Percentiles rank a stretch among this genome's conserved stretches.
Conservation (phyloP, 2,888 invertebrate species). For the Campoplex capitator region DNA sequence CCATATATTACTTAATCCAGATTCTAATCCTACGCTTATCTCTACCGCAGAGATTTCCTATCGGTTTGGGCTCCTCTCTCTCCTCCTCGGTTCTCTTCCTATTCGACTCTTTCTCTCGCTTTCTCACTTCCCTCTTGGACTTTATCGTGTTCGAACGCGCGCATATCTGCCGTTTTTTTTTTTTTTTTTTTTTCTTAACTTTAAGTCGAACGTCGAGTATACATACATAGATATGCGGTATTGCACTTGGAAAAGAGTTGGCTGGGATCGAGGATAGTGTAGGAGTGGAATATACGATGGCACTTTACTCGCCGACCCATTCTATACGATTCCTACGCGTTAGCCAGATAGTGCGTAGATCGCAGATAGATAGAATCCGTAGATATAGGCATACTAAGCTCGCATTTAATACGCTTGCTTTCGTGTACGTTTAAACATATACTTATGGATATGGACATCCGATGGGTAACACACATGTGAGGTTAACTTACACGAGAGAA, state of each 20-base stretch:
- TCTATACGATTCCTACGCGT: constrained; percentile 65
- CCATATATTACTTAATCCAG: constrained; percentile 67
- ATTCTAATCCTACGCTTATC: constrained; percentile 67
- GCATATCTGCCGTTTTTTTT: constrained; percentile 41
- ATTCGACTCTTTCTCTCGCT: constrained; percentile 13
- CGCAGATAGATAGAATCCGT: constrained; percentile 54
- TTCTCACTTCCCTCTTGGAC: constrained; percentile 50
- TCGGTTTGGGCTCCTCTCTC: constrained; percentile 41
- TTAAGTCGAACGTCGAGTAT: constrained; percentile 36
- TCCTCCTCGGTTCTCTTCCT: neutral
- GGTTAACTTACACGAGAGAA: constrained; percentile 37
- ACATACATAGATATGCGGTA: constrained; percentile 6
- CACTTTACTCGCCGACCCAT: constrained; percentile 66
- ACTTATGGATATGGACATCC: constrained; percentile 6
- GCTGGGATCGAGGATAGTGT: constrained; percentile 56
- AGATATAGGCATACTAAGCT: constrained; percentile 39
- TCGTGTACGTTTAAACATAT: neutral
- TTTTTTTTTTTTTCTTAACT: neutral
- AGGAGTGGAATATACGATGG: constrained; percentile 69
- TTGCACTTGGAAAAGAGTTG: constrained; percentile 40
- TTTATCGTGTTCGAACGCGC: constrained; percentile 55
- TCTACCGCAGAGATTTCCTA: constrained; percentile 65
- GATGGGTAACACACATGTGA: neutral
- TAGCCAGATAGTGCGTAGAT: constrained; percentile 68
- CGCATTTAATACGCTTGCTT: constrained; percentile 30